Base-by-base conservation (phyloP, 2,797 vertebrate species). In the Momotus momota region DNA sequence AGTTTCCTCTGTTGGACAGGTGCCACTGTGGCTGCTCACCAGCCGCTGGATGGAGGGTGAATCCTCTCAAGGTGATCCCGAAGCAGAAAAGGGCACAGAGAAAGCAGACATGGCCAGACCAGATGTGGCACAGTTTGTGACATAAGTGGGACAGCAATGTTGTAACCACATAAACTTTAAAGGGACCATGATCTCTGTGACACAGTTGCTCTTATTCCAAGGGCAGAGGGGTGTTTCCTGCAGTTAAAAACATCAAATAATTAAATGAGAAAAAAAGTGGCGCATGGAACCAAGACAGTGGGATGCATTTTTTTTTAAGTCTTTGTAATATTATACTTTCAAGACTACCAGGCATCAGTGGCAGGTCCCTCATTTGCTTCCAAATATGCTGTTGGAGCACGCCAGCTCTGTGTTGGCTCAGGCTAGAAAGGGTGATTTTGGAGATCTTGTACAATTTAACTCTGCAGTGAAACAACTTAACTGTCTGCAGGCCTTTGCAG, bases 31-130 rank as follows among this genome's bases (percentile, higher is more conserved):
- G 96, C 96, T 80, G 71, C 86, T 90, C 33, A 88, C 86, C 91
- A 95, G 93, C 52, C 4, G 0, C 71, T 89, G 94, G 57, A 77
- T 82, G 61, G 81, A 93, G 71, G 45, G 60, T 0, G 2, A 72
- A 80, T 89, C 74, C 84, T 84, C 67, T 89, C 94, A 94, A 95
- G 95, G 93, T 96, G 96, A 96, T 87, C 78, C 69, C 61, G 17
- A 23, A 49, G 65, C 79, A 49, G 81, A 45, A 85, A 94, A 93
- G 86, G 93, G 84, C 74, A 87, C 2, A 52, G 61, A 71, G 83
- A 91, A 92, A 85, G 71, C 65, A 80, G 57, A 46, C 57, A 35
- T 1, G 4, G 58, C 48, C 90, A 61, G 67, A 61, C 64, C 81
- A 92, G 86, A 91, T 81, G 86, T 74, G 91, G 71, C 71, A 89